Percentiles rank a stretch among this genome's conserved stretches.
Evolutionary conservation across 2,888 invertebrate genomes (phyloP).

Genomic region (Achlya flavicornis): DNA sequence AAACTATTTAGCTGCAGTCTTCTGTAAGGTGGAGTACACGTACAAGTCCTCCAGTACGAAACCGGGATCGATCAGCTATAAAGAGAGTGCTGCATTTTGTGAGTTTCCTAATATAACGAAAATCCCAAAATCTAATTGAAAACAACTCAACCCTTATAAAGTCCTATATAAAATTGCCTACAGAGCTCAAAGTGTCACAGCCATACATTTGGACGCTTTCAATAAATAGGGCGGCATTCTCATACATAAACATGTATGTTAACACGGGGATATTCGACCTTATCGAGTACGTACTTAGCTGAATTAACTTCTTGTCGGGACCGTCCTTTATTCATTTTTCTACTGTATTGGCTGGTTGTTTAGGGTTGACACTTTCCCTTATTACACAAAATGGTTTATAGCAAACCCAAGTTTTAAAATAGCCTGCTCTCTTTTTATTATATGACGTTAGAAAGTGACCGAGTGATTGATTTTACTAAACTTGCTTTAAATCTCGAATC

Average conservation of each 20-base stretch:
- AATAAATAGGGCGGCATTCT: slow-evolving; percentile 24
- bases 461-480: too few relatives aligned
- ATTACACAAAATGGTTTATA: too few relatives aligned
- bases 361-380: slow-evolving; percentile 43
- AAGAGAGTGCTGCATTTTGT: too few relatives aligned
- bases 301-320: slow-evolving; percentile 57
- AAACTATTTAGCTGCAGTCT: too few relatives aligned
- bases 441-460: too few relatives aligned
- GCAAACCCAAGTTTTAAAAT: too few relatives aligned
- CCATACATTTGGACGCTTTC: slow-evolving; percentile 20
- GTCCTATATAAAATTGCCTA: not conserved
- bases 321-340: slow-evolving; percentile 56
- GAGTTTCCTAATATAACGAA: too few relatives aligned
- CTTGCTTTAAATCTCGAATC: too few relatives aligned
- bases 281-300: slow-evolving; percentile 54
- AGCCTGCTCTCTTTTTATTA: too few relatives aligned
- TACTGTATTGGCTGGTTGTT: slow-evolving; percentile 34
- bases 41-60: too few relatives aligned
- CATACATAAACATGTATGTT: slow-evolving; percentile 59
- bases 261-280: slow-evolving; percentile 51
- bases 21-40: too few relatives aligned
- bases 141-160: not conserved
- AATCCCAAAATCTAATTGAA: not conserved
- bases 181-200: slow-evolving; percentile 14
- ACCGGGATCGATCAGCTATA: too few relatives aligned